Evolutionary conservation across 2,797 vertebrate genomes (phyloP).

Genomic region (Morus bassanus): DNA sequence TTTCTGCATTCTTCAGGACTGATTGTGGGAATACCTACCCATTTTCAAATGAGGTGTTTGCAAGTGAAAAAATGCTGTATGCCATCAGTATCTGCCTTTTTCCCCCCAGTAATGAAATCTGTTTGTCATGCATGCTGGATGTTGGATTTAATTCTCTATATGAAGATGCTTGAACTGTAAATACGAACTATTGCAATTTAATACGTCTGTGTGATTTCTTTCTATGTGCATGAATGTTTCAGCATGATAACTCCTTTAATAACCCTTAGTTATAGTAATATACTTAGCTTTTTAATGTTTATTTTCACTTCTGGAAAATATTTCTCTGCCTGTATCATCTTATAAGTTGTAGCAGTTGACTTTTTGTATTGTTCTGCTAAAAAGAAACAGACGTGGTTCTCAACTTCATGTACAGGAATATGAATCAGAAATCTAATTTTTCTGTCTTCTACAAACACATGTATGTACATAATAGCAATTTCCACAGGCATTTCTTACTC

Average conservation of each 20-base stretch:
- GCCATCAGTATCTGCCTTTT: slow-evolving; percentile 7
- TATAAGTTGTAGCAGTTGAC: slow-evolving; percentile 77
- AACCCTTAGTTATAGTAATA: slow-evolving; percentile 32
- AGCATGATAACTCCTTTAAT: slow-evolving; percentile 66
- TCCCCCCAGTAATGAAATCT: neutral
- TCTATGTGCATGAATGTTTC: slow-evolving; percentile 59
- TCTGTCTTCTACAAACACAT: neutral
- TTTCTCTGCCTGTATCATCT: slow-evolving; percentile 75
- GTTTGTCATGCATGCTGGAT: slow-evolving; percentile 46
- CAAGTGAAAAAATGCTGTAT: slow-evolving; percentile 47
- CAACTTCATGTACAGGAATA: neutral
- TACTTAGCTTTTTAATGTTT: slow-evolving; percentile 48
- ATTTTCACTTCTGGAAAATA: slow-evolving; percentile 65
- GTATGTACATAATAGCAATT: neutral
- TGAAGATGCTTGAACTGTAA: slow-evolving; percentile 56
- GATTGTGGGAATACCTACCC: neutral
- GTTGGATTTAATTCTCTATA: slow-evolving; percentile 37
- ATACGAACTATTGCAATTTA: slow-evolving; percentile 41
- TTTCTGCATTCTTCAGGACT: slow-evolving; percentile 48
- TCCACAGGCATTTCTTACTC: neutral
- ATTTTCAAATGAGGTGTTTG: slow-evolving; percentile 36
- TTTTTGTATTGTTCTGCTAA: slow-evolving; percentile 70
- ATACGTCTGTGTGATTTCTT: slow-evolving; percentile 28
- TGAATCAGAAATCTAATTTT: neutral
- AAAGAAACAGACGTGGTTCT: neutral